Conservation (phyloP, 2,113 vertebrate genomes). For the Theristicus caerulescens region DNA sequence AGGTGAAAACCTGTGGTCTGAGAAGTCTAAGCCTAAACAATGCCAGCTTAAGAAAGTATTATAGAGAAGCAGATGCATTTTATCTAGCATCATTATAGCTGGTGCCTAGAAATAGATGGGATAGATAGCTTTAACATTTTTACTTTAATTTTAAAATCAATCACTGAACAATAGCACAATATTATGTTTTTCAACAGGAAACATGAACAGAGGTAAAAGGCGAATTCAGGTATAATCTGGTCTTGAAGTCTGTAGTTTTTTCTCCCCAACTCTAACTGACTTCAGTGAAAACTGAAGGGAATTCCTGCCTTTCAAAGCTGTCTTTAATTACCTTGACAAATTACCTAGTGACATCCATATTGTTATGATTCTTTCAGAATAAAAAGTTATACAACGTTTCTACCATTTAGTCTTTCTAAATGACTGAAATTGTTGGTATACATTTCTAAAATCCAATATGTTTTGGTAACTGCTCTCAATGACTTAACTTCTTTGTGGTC, state of each 20-base stretch:
- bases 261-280: fast-evolving
- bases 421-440: background rate
- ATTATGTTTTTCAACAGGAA: background rate
- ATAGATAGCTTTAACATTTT: background rate
- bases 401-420: background rate
- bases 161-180: background rate
- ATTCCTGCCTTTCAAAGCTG: background rate
- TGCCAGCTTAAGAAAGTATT: background rate
- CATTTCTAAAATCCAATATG: background rate
- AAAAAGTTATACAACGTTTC: background rate
- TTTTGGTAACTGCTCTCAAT: background rate
- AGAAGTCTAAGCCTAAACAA: background rate
- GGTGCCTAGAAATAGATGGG: background rate
- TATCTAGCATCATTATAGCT: background rate
- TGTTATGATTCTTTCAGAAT: background rate
- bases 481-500: background rate
- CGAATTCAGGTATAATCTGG: background rate
- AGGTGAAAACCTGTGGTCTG: background rate
- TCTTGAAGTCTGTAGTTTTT: background rate
- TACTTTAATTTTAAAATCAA: background rate
- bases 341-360: background rate
- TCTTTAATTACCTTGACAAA: background rate
- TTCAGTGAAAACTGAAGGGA: background rate
- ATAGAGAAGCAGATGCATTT: background rate
- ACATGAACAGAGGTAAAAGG: background rate